A percentile compares a stretch with the other conserved stretches of the same genome.
phyloP scores from a whole-genome alignment of 1,140 invertebrate species.

The Procambarus clarkii region DNA sequence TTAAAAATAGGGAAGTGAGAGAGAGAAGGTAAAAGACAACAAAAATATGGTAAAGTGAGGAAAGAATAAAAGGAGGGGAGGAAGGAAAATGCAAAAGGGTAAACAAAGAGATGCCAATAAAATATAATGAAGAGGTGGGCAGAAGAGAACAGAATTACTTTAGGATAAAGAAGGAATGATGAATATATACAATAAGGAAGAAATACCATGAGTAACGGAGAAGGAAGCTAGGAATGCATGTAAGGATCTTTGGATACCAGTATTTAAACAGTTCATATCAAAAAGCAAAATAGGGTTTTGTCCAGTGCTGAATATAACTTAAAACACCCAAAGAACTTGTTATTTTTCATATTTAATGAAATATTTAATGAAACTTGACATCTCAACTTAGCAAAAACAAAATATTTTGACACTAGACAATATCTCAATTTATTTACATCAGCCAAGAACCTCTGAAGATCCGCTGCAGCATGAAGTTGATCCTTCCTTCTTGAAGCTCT shows the following conservation, averaged over 20 bases:
- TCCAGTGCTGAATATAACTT: too few species aligned
- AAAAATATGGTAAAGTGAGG: background rate
- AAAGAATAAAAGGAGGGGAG: background rate
- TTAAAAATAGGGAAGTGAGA: background rate
- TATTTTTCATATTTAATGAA: too few species aligned
- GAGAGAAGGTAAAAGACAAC: background rate
- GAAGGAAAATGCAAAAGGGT: background rate
- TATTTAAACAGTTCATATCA: too few species aligned
- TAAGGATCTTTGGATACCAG: too few species aligned
- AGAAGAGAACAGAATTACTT: background rate
- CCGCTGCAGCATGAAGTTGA: slow-evolving; percentile 89
- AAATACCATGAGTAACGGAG: too few species aligned
- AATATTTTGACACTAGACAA: background rate
- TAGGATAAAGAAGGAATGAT: background rate
- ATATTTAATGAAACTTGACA: too few species aligned
- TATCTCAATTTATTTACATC: slow-evolving; percentile 37
- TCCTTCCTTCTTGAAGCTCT: slow-evolving; percentile 86
- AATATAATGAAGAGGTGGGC: background rate
- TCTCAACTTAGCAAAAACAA: background rate
- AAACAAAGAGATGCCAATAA: background rate
- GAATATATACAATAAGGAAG: too few species aligned
- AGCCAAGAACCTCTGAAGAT: slow-evolving; percentile 91
- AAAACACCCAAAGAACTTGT: too few species aligned
- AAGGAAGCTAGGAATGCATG: too few species aligned
- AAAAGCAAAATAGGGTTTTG: too few species aligned